Evolutionary conservation across 2,888 invertebrate genomes (phyloP), one percentile per base, ranked within the genome.

Genomic region (Abrostola triplasia): DNA sequence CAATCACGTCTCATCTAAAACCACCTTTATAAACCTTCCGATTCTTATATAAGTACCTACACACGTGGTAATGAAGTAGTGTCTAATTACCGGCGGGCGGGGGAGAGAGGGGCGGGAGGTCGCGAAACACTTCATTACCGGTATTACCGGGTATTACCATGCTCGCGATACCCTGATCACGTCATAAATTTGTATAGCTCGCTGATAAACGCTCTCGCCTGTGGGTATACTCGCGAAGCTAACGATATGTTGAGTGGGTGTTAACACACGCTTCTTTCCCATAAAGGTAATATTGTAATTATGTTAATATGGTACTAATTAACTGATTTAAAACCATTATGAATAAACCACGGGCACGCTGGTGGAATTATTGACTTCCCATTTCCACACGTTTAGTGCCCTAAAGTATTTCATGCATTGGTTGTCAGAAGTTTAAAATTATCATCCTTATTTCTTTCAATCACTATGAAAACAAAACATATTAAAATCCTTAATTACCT

Each of bases 71-170:
- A 57, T 71, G 57, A 76, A 71, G 66, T 64, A 68, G 70, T 76
- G 63, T 64, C 63, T 79, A 78, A 79, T 81, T 81, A 80, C 64
- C 60, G 59, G 10, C 44, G 54, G 11, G 69, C 10, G n/a, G 0
- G 55, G 2, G 49, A 57, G 24, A 13, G 36, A 51, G 6, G 13
- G 56, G 52, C 36, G 58, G 57, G 13, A 48, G 35, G 58, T 53
- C 53, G 37, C 67, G 64, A 64, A 74, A 72, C 77, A 77, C 80
- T 79, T 79, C 74, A 77, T 79, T 81, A 81, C 80, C 67, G 71
- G 76, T 66, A 69, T 80, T 73, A 69, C 70, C 69, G 60, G 64
- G 70, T 64, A 68, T 73, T 70, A 78, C 64, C 64, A 56, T 44
- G 62, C 66, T 24, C 60, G 56, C 60, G 77, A 77, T 81, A 74